Percentiles rank a stretch among this genome's conserved stretches.
Evolutionary conservation across 2,113 vertebrate species (phyloP).

Genomic region (Andinoacara biseriatus): DNA sequence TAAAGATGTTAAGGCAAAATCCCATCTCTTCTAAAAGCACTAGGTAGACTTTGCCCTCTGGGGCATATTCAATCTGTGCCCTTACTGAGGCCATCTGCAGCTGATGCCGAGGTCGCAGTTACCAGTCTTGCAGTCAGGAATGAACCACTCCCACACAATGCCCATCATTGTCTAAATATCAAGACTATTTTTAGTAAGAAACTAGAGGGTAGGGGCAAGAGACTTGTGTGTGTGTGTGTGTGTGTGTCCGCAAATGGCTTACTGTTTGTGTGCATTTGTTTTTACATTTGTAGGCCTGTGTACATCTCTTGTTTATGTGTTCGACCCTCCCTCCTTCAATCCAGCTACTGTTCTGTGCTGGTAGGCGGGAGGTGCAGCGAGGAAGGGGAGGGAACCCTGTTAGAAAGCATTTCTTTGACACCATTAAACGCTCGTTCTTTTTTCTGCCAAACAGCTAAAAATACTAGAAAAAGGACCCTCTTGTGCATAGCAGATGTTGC

Average conservation of each 20-base stretch:
- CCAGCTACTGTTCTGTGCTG: slow-evolving; percentile 73
- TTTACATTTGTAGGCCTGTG: slow-evolving; percentile 54
- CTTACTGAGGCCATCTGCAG: slow-evolving; percentile 52
- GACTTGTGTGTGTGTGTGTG: not conserved
- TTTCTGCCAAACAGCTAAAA: slow-evolving; percentile 66
- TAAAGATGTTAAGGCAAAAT: slow-evolving; percentile 1
- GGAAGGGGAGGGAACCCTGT: slow-evolving; percentile 41
- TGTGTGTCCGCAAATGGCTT: slow-evolving; percentile 1
- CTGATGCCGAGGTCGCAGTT: slow-evolving; percentile 43
- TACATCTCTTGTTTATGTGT: slow-evolving; percentile 39
- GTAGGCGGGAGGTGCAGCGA: slow-evolving; percentile 39
- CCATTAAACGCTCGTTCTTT: slow-evolving; percentile 36
- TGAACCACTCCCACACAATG: slow-evolving; percentile 54
- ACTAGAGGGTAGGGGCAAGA: slow-evolving; percentile 11
- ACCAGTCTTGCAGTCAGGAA: slow-evolving; percentile 5
- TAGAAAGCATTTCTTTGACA: slow-evolving; percentile 77
- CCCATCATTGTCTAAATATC: slow-evolving; percentile 61
- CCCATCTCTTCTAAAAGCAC: not conserved
- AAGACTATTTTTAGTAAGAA: slow-evolving; percentile 67
- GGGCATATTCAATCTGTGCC: not conserved
- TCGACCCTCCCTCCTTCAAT: slow-evolving; percentile 67
- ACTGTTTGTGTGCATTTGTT: slow-evolving; percentile 44
- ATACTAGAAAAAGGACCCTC: slow-evolving; percentile 71
- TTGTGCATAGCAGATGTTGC: slow-evolving; percentile 67
- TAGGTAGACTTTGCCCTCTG: not conserved